These are phyloP conservation scores for Hypselothyrea guttata DNA, from an alignment of 2,888 invertebrate species.

Conservation along the genomic window DNA sequence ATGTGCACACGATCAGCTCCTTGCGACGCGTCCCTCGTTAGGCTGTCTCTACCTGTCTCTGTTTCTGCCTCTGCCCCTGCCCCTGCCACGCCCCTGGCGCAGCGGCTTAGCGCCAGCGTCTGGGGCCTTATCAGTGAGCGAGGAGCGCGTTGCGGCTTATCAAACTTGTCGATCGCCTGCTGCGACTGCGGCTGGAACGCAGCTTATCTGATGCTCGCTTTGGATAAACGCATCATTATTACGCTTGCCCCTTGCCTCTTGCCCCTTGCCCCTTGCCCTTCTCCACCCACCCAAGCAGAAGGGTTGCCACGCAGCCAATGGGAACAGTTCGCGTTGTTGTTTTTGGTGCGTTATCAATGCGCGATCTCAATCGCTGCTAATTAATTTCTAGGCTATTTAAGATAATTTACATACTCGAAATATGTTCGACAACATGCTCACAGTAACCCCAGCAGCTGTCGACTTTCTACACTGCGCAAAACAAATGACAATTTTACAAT, in stretches of 20 bases:
- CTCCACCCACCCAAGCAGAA: conserved; percentile 30
- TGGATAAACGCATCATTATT: conserved; percentile 80
- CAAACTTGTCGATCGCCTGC: conserved; percentile 76
- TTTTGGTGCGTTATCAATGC: conserved; percentile 48
- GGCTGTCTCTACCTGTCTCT: conserved; percentile 1
- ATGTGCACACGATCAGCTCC: conserved; percentile 68
- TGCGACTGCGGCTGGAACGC: conserved; percentile 14
- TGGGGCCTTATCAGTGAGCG: conserved; percentile 47
- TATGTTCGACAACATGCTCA: conserved; percentile 54
- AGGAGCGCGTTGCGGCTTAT: conserved; percentile 61
- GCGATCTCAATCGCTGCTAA: conserved; percentile 76
- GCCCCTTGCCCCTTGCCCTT: too few relatives aligned
- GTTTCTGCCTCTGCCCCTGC: conserved; percentile 13
- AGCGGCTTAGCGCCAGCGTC: too few relatives aligned
- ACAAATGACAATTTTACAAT: too few relatives aligned
- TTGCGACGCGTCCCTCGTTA: conserved; percentile 4
- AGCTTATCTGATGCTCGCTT: conserved; percentile 79
- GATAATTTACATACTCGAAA: conserved; percentile 73
- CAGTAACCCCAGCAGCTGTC: conserved; percentile 11
- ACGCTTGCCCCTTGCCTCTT: conserved; percentile 22
- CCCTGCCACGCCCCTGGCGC: neutral
- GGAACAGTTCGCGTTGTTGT: conserved; percentile 50
- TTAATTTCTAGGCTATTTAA: conserved; percentile 77
- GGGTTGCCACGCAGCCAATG: conserved; percentile 39
- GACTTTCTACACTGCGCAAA: neutral